These are phyloP conservation scores for Meda fulgida DNA, from an alignment of 2,797 vertebrate genomes.

Conservation along the genomic window DNA sequence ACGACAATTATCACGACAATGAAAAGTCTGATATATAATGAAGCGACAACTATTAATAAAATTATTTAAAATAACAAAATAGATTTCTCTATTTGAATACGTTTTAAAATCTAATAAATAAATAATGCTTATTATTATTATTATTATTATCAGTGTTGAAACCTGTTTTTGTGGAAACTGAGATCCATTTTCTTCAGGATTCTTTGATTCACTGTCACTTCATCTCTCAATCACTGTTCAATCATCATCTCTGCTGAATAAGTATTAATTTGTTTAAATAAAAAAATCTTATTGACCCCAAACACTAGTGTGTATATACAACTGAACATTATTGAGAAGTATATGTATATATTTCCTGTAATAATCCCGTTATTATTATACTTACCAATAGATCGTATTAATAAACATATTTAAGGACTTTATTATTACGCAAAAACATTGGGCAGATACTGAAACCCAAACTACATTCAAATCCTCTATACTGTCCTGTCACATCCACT, in stretches of 20 bases:
- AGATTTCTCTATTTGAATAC: neutral
- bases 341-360: neutral
- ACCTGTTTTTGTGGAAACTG: neutral
- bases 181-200: neutral
- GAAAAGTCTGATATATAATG: neutral
- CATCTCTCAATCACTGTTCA: too few relatives aligned
- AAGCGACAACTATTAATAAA: neutral
- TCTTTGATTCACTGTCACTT: too few relatives aligned
- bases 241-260: neutral
- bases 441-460: neutral
- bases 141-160: neutral
- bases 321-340: neutral
- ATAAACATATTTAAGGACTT: neutral
- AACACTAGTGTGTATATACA: neutral
- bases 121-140: neutral
- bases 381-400: neutral
- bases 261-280: neutral
- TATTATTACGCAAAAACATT: neutral
- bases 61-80: neutral
- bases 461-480: conserved; percentile 28
- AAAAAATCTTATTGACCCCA: too few relatives aligned
- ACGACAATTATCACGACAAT: neutral
- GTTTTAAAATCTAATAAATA: neutral
- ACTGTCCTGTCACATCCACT: conserved; percentile 15
- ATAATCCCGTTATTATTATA: neutral